Base-by-base conservation (phyloP, 1,140 invertebrate species). In the Meloidogyne hapla region DNA sequence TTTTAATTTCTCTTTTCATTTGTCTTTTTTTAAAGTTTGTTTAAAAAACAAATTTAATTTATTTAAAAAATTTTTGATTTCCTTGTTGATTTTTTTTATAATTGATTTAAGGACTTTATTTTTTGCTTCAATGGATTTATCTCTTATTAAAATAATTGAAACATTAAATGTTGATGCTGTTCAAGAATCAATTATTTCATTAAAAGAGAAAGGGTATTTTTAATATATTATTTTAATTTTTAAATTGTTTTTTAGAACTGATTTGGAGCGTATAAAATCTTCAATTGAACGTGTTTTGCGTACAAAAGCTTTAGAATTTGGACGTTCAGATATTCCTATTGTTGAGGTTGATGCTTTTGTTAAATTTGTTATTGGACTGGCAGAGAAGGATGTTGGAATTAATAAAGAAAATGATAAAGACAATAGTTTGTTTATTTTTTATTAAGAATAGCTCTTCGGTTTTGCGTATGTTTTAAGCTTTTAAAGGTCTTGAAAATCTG, bases 201-300 rank as follows among this genome's bases (percentile, higher is more conserved):
- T 67, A 21, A 67, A 42, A 67, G 65, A 67, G 18, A 18, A 42
- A 33, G 65, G 65, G 65, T 61, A 2, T 61, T 61, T 12, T 26
- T 72, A 45, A 33, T 56, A 9, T 61, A 40, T 18, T 23, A 15
- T 69, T n/a, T 45, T 69, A 18, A 1, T 15, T 28, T 28, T 66
- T 66, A 66, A 26, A n/a, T n/a, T n/a, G n/a, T n/a, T 68, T n/a
- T 72, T 61, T 13, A 72, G 70, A n/a, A 33, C 2, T 64, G 70
- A 73, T 40, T 38, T 38, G 18, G 70, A 73, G 63, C 70, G 40
- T 33, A 61, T 40, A 12, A 73, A 73, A 33, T 2, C 70, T 23
- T 64, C 40, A 25, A 33, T 73, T 63, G 70, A 73, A 62, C 70
- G 23, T 33, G 21, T 40, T 23, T 63, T 73, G 15, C 70, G 70